These are phyloP conservation scores for Carduelis carduelis DNA, from an alignment of 2,797 vertebrate genomes.

Conservation along the genomic window DNA sequence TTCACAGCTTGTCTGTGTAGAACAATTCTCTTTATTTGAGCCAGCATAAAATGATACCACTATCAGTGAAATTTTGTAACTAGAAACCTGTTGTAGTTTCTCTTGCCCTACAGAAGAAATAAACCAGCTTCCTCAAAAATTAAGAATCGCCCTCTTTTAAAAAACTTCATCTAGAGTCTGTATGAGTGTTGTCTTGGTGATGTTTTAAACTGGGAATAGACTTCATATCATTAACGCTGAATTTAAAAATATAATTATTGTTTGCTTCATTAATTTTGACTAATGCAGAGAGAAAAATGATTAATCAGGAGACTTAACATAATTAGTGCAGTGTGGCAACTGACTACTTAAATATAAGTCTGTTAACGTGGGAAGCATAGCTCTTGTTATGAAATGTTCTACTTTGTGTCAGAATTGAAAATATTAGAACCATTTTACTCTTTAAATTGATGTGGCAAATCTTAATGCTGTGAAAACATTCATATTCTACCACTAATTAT, in stretches of 20 bases:
- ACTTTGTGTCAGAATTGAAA: constrained; percentile 13
- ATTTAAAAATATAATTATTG: background rate
- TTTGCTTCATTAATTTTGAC: constrained; percentile 39
- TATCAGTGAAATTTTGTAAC: background rate
- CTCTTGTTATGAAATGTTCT: background rate
- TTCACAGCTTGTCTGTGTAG: background rate
- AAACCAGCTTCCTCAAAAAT: background rate
- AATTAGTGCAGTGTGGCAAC: constrained; percentile 10
- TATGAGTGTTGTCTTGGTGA: background rate
- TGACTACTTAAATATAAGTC: background rate
- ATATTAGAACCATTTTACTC: background rate
- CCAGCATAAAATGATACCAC: background rate
- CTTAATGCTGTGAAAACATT: background rate
- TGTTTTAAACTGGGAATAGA: background rate
- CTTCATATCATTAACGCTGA: background rate
- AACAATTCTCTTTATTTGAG: background rate
- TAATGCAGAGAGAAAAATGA: constrained; percentile 39
- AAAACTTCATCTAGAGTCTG: background rate
- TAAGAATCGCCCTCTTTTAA: rapidly evolving
- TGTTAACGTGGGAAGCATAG: background rate
- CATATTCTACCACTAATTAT: background rate
- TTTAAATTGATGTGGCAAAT: background rate
- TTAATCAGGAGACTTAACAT: background rate
- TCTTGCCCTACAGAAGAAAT: background rate
- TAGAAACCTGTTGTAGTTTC: background rate